These are phyloP conservation scores for Odontophorus gujanensis DNA, from an alignment of 2,113 vertebrate genomes.

Conservation along the genomic window DNA sequence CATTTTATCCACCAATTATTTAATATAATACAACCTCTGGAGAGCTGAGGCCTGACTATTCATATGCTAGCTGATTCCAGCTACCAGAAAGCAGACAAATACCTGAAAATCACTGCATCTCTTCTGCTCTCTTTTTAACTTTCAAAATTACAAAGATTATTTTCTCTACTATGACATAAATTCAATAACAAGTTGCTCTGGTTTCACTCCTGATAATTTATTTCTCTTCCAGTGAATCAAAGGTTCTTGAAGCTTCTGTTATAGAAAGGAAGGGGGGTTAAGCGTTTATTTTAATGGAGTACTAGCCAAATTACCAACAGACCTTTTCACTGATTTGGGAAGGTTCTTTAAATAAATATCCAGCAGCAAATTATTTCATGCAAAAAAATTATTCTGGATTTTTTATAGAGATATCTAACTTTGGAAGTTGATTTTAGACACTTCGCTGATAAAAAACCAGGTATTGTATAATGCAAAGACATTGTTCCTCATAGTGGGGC, in stretches of 20 bases:
- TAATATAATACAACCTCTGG: background rate
- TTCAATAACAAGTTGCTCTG: background rate
- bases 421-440: background rate
- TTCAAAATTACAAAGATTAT: background rate
- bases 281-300: background rate
- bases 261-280: background rate
- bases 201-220: background rate
- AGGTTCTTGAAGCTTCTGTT: background rate
- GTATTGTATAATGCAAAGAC: background rate
- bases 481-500: background rate
- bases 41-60: background rate
- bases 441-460: background rate
- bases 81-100: background rate
- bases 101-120: background rate
- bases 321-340: background rate
- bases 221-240: background rate
- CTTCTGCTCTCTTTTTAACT: too few species aligned
- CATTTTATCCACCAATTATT: background rate
- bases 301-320: background rate
- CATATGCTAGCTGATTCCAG: background rate
- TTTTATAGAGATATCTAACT: background rate
- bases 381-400: background rate
- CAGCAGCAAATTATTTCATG: too few species aligned
- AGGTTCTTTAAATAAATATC: background rate
- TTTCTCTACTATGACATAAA: background rate